A percentile compares a stretch with the other conserved stretches of the same genome.
phyloP scores from a whole-genome alignment of 2,797 vertebrate genomes.

The Myotis daubentonii region DNA sequence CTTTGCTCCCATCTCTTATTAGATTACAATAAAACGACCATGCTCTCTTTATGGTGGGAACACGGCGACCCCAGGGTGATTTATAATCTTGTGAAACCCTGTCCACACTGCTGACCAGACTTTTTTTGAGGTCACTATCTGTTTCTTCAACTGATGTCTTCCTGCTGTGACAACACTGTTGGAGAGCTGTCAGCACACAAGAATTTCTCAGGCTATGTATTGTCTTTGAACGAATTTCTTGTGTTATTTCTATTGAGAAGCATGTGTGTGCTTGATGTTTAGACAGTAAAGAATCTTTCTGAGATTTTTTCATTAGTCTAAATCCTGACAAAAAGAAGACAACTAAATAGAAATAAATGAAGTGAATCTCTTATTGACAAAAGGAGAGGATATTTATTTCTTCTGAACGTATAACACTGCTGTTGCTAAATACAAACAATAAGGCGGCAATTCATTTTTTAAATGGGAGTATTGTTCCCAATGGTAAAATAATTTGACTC shows the following conservation, averaged over 20 bases:
- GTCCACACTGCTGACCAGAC: constrained; percentile 90
- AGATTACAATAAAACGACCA: constrained; percentile 92
- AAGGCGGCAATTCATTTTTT: constrained; percentile 63
- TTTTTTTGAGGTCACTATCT: constrained; percentile 90
- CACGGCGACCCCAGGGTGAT: constrained; percentile 92
- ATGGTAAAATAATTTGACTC: constrained; percentile 65
- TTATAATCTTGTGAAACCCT: constrained; percentile 96
- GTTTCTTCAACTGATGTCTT: constrained; percentile 96
- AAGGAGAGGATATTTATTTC: constrained; percentile 77
- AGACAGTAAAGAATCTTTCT: constrained; percentile 82
- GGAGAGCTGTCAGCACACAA: constrained; percentile 94
- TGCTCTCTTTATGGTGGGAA: constrained; percentile 93
- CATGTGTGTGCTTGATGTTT: constrained; percentile 88
- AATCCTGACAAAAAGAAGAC: constrained; percentile 78
- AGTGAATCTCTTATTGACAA: constrained; percentile 76
- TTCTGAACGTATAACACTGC: constrained; percentile 72
- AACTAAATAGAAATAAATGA: constrained; percentile 83
- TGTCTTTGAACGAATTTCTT: constrained; percentile 87
- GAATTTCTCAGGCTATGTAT: constrained; percentile 89
- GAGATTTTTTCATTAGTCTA: constrained; percentile 89
- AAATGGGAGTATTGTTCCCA: neutral
- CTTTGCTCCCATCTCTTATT: constrained; percentile 94
- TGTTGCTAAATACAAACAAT: constrained; percentile 61
- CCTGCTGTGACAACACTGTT: constrained; percentile 97
- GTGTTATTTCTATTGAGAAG: constrained; percentile 85